Conservation (phyloP, 2,797 vertebrate genomes). For the Calcarius lapponicus region DNA sequence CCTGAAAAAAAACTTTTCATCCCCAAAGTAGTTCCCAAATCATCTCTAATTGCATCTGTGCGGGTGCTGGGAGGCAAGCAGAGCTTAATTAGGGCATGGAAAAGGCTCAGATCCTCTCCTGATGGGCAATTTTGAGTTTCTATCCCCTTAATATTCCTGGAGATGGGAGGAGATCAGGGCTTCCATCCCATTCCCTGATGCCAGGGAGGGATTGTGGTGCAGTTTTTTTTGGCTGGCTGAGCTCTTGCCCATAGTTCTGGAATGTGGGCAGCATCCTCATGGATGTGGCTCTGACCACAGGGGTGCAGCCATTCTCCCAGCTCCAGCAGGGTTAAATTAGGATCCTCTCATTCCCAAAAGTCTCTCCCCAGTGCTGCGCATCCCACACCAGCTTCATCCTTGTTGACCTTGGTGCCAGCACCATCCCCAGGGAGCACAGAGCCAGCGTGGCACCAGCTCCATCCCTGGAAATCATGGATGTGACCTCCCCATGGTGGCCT, state of each 20-base stretch:
- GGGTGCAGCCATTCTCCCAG: not conserved
- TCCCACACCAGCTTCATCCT: not conserved
- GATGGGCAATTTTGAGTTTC: not conserved
- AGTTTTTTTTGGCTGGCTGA: not conserved
- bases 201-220: accelerated
- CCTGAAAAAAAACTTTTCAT: not conserved
- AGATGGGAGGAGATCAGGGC: not conserved
- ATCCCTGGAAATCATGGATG: not conserved
- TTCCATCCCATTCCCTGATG: not conserved
- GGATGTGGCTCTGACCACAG: not conserved
- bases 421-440: accelerated
- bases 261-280: not conserved
- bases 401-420: not conserved
- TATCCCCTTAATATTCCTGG: accelerated
- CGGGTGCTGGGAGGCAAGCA: accelerated
- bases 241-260: accelerated
- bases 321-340: not conserved
- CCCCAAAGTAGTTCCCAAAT: not conserved
- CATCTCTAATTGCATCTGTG: accelerated
- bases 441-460: not conserved
- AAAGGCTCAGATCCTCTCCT: not conserved
- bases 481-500: not conserved
- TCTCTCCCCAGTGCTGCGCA: not conserved
- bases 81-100: not conserved
- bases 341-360: not conserved